Percentiles rank a stretch among this genome's conserved stretches.
These are phyloP conservation scores for Gnathonemus longibarbis DNA, from an alignment of 2,113 vertebrate species.

Conservation along the genomic window DNA sequence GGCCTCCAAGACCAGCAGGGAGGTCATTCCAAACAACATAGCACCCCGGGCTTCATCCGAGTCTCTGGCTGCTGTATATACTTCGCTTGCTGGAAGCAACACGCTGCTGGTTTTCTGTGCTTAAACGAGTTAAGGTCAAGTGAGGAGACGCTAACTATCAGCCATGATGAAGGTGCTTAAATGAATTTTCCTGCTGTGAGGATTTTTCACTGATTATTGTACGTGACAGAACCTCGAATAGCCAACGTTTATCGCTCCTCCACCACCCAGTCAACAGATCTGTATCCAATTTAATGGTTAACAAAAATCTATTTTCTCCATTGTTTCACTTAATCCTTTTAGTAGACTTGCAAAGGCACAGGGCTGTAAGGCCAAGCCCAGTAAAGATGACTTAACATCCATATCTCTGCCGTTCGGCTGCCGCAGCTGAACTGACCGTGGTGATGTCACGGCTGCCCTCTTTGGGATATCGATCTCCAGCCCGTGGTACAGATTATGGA, in stretches of 20 bases:
- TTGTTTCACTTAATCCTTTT: background rate
- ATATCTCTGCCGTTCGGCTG: background rate
- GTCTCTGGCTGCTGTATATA: background rate
- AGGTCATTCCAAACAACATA: conserved; percentile 51
- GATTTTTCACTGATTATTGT: background rate
- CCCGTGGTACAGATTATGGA: conserved; percentile 66
- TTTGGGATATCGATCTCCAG: conserved; percentile 27
- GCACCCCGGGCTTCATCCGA: background rate
- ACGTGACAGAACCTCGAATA: background rate
- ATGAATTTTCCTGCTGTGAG: background rate
- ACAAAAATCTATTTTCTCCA: background rate
- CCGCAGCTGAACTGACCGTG: accelerated
- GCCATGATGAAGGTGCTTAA: background rate
- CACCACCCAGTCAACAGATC: background rate
- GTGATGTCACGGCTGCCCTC: background rate
- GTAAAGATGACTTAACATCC: background rate
- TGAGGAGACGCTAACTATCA: background rate
- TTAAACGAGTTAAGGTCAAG: background rate
- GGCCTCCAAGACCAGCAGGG: conserved; percentile 30
- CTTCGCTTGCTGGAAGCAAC: background rate
- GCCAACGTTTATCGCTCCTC: background rate
- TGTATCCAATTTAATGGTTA: background rate
- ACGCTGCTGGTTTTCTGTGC: too few relatives aligned
- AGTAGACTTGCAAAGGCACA: background rate
- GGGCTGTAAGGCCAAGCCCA: too few relatives aligned